Conservation (phyloP, 2,888 invertebrate genomes). For the Troides aeacus region DNA sequence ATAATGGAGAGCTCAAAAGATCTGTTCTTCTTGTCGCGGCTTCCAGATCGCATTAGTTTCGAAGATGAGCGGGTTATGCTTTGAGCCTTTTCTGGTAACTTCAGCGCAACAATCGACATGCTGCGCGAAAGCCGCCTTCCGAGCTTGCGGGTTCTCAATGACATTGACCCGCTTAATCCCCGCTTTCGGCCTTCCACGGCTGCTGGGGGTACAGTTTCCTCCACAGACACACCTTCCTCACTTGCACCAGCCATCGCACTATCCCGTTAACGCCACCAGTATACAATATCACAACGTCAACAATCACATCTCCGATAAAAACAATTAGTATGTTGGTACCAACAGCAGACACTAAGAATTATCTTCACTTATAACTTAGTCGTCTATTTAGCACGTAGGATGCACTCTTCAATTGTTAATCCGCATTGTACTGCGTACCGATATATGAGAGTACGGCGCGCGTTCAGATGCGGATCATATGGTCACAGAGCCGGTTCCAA, state of each 20-base stretch:
- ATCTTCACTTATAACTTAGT: slow-evolving; percentile 15
- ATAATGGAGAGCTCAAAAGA: slow-evolving; percentile 82
- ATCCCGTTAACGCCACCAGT: slow-evolving; percentile 49
- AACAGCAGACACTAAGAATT: slow-evolving; percentile 35
- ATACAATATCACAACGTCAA: slow-evolving; percentile 51
- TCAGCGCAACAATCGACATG: slow-evolving; percentile 78
- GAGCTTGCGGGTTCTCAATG: slow-evolving; percentile 71
- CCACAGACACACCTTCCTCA: slow-evolving; percentile 59
- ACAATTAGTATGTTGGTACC: slow-evolving; percentile 56
- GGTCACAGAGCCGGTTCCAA: slow-evolving; percentile 63
- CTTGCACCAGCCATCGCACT: slow-evolving; percentile 73
- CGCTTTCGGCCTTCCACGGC: slow-evolving; percentile 56
- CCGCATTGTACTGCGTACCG: slow-evolving; percentile 61
- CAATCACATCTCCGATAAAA: slow-evolving; percentile 67
- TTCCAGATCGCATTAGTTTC: slow-evolving; percentile 79
- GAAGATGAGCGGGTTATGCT: slow-evolving; percentile 81
- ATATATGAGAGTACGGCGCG: slow-evolving; percentile 55
- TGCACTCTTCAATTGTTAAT: slow-evolving; percentile 62
- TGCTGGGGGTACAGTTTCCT: slow-evolving; percentile 46
- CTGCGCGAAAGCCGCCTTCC: slow-evolving; percentile 77
- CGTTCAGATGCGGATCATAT: slow-evolving; percentile 58
- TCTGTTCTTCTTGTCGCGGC: slow-evolving; percentile 79
- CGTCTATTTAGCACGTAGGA: slow-evolving; percentile 6
- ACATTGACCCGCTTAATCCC: slow-evolving; percentile 73
- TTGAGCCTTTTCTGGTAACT: slow-evolving; percentile 80